Conservation (phyloP, 1,140 invertebrate species). For the Myzus persicae region DNA sequence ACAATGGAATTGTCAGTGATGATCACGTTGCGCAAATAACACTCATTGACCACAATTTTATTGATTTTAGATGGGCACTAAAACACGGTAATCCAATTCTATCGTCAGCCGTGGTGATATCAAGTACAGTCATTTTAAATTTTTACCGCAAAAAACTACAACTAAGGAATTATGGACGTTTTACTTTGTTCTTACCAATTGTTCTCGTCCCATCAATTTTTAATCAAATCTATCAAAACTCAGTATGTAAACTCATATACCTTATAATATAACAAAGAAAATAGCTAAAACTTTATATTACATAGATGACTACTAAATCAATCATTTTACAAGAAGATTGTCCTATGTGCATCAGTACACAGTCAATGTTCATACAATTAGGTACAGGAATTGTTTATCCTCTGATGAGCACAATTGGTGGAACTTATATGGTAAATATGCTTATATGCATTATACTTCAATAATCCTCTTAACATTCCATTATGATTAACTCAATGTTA, state of each 20-base stretch:
- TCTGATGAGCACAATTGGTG: constrained; percentile 23
- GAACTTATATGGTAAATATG: constrained; percentile 53
- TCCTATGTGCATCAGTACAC: constrained; percentile 37
- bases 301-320: constrained; percentile 43
- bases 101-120: neutral
- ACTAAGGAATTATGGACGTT: constrained; percentile 56
- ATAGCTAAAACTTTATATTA: neutral
- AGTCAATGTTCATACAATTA: constrained; percentile 42
- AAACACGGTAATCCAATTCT: constrained; percentile 49
- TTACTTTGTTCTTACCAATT: constrained; percentile 42
- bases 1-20: constrained; percentile 21
- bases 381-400: constrained; percentile 52
- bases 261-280: neutral
- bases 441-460: neutral
- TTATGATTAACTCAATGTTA: neutral
- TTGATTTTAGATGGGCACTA: constrained; percentile 54
- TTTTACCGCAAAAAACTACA: constrained; percentile 48
- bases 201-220: constrained; percentile 48
- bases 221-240: constrained; percentile 12
- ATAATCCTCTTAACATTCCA: neutral
- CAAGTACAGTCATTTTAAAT: neutral
- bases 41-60: neutral
- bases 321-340: constrained; percentile 59
- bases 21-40: neutral
- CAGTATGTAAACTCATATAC: neutral